A percentile compares a stretch with the other conserved stretches of the same genome.
These are phyloP conservation scores for Eucera pruinosa DNA, from an alignment of 2,888 invertebrate species.

Conservation along the genomic window DNA sequence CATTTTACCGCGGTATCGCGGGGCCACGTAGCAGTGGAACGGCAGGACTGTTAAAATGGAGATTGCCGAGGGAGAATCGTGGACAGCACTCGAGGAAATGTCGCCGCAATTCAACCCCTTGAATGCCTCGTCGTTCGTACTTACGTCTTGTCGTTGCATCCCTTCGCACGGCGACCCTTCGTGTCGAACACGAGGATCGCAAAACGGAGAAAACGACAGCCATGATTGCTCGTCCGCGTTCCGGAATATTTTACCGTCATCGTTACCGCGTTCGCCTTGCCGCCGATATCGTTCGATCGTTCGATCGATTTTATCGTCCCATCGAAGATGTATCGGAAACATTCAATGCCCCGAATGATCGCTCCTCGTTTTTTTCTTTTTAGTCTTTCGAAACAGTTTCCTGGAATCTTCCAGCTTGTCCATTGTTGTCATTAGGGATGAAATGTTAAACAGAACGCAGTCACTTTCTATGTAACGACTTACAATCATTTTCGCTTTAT, in stretches of 20 bases:
- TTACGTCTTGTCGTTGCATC: slow-evolving; percentile 45
- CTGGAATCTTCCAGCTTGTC: no score
- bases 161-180: slow-evolving; percentile 36
- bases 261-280: slow-evolving; percentile 21
- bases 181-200: slow-evolving; percentile 33
- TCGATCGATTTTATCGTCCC: no score
- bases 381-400: no score
- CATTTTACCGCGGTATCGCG: slow-evolving; percentile 36
- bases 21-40: slow-evolving; percentile 2
- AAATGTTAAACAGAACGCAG: no score
- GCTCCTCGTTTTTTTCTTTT: no score
- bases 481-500: no score
- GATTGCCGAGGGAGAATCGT: slow-evolving; percentile 55
- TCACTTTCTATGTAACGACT: no score
- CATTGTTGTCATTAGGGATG: no score
- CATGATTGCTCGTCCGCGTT: slow-evolving; percentile 75
- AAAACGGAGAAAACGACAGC: slow-evolving; percentile 67
- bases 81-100: slow-evolving; percentile 60
- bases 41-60: slow-evolving; percentile 57
- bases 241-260: slow-evolving; percentile 66
- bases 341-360: no score
- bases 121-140: slow-evolving; percentile 63
- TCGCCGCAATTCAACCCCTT: slow-evolving; percentile 64
- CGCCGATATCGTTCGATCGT: slow-evolving; percentile 3
- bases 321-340: not conserved